Base-by-base conservation (phyloP, 2,797 vertebrate genomes). In the Alectoris magna region DNA sequence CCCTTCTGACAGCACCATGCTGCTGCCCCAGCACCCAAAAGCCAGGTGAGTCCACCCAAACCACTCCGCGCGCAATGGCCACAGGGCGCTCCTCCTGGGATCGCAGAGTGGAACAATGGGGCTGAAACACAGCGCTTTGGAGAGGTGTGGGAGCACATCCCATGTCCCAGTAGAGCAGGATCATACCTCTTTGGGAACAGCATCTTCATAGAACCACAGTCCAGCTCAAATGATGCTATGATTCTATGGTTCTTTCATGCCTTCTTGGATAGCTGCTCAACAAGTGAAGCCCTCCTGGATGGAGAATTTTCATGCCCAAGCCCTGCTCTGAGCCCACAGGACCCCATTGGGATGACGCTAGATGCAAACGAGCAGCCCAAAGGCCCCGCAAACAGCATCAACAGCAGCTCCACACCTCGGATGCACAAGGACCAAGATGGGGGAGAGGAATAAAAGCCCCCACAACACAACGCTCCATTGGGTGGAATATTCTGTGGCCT, bases 401-500 rank as follows among this genome's bases (percentile, higher is more conserved):
- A 0, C n/a, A 48, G 49, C 39, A 53, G n/a, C 39, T 43, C 27
- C 3, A 23, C 1, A 0, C 10, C 62, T 82, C 0, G 0, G 63
- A 36, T 0, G 13, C 53, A 38, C 1, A 10, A 73, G 69, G 38
- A 36, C 29, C 11, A 72, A 77, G 46, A 29, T 29, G 59, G 21
- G 24, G 41, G 29, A 43, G 3, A 1, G 22, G 7, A 56, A 58
- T 10, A n/a, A 0, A 23, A 24, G 7, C 14, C 59, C 56, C 1
- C 0, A 51, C 69, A 78, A 59, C 27, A 68, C n/a, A 84, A 71
- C 24, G 29, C 19, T 63, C 27, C 0, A 0, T n/a, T 0, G 0
- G 87, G 58, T 71, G 91, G 89, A 97, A 95, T 95, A 96, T 89
- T 95, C 92, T 87, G 81, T 53, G 39, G 2, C 59, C 76, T 77